Conservation (phyloP, 2,797 vertebrate species). For the Eulemur rubriventer region DNA sequence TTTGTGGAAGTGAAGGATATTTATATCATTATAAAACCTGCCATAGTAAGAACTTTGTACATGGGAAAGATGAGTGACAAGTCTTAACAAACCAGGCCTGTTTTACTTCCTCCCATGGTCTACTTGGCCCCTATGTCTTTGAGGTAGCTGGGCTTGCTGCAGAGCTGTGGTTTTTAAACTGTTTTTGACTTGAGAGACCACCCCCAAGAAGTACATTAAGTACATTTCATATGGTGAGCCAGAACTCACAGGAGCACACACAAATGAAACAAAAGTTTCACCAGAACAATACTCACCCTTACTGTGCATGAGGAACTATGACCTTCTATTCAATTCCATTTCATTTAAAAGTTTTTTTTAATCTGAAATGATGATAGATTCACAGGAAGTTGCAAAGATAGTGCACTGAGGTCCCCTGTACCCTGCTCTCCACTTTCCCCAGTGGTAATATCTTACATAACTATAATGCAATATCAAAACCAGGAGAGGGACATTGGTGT, state of each 20-base stretch:
- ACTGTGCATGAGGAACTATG: not conserved
- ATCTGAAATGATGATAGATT: slow-evolving; percentile 3
- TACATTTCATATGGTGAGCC: not conserved
- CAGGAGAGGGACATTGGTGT: not conserved
- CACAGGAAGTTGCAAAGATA: not conserved
- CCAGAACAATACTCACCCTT: not conserved
- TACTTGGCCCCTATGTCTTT: not conserved
- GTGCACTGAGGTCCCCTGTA: not conserved
- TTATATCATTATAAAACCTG: not conserved
- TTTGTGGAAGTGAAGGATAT: not conserved
- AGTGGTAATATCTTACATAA: not conserved
- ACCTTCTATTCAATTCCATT: not conserved
- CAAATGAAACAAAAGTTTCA: not conserved
- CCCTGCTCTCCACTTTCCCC: not conserved
- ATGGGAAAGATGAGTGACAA: not conserved
- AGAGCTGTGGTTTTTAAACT: not conserved
- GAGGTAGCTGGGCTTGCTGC: not conserved
- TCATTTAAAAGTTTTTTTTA: not conserved
- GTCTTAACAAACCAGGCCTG: not conserved
- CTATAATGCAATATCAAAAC: not conserved
- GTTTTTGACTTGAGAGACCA: not conserved
- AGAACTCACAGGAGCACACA: not conserved
- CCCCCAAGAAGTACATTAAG: not conserved
- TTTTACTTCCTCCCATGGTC: not conserved
- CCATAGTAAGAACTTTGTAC: not conserved